phyloP scores from a whole-genome alignment of 1,140 invertebrate genomes.

The Ylistrum balloti region DNA sequence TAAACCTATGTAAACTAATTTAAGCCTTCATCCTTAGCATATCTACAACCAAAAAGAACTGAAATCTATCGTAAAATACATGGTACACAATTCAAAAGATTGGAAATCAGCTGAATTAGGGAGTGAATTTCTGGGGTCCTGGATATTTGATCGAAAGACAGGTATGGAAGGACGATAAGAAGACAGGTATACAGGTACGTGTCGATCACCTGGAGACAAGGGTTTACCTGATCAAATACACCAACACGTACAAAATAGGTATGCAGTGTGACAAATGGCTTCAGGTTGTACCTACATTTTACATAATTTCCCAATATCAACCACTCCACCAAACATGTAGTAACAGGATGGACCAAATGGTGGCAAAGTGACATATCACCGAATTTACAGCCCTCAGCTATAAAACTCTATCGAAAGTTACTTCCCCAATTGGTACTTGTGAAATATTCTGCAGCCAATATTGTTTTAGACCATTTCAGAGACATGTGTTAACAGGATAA shows the following conservation, averaged over 20 bases:
- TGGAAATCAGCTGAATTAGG: neutral
- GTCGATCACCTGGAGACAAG: conserved; percentile 8
- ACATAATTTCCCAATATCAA: neutral
- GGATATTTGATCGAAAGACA: neutral
- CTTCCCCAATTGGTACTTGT: neutral
- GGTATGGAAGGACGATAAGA: conserved; percentile 3
- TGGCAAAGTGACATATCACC: neutral
- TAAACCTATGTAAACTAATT: conserved; percentile 7
- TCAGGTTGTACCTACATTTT: neutral
- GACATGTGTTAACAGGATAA: neutral
- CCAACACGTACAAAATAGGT: neutral
- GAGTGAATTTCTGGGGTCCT: neutral
- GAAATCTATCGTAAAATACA: neutral
- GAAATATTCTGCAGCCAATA: neutral
- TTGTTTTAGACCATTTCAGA: neutral
- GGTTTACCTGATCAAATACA: conserved; percentile 8
- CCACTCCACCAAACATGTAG: neutral
- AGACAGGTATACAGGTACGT: conserved; percentile 16
- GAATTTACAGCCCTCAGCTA: neutral
- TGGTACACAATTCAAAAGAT: neutral
- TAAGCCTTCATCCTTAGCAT: neutral
- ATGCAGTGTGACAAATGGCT: neutral
- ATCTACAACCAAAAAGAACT: neutral
- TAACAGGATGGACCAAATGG: neutral
- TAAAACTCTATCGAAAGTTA: neutral